These are phyloP conservation scores for Scomber colias DNA, from an alignment of 2,113 vertebrate genomes.

Conservation along the genomic window DNA sequence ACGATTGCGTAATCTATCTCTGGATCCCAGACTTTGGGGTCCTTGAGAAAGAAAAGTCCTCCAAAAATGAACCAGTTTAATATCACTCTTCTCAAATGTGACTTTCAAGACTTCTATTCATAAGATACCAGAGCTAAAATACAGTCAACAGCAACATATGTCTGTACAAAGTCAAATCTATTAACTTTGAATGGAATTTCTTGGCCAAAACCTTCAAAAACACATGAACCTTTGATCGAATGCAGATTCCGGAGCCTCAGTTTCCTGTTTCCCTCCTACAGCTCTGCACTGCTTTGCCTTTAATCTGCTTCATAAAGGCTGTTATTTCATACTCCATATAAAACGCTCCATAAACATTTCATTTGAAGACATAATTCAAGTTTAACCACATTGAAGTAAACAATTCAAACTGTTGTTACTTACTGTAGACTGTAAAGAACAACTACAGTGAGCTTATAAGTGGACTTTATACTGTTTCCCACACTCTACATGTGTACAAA, in stretches of 20 bases:
- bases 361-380: constrained; percentile 2
- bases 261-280: not conserved
- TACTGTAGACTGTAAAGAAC: not conserved
- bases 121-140: not conserved
- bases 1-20: not conserved
- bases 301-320: not conserved
- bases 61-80: not conserved
- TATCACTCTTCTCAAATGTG: too few species aligned
- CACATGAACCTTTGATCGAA: not conserved
- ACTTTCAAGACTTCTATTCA: too few species aligned
- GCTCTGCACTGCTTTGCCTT: too few species aligned
- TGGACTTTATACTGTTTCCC: too few species aligned
- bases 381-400: not conserved
- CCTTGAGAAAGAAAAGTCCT: not conserved
- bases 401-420: not conserved
- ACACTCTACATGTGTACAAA: too few species aligned
- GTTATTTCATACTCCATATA: constrained; percentile 2
- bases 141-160: not conserved
- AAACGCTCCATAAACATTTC: constrained; percentile 4
- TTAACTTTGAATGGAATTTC: not conserved
- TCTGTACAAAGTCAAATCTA: not conserved
- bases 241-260: too few species aligned
- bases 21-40: not conserved
- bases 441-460: not conserved
- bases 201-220: too few species aligned